Evolutionary conservation across 2,888 invertebrate genomes (phyloP).

Genomic region (Acronicta aceris): DNA sequence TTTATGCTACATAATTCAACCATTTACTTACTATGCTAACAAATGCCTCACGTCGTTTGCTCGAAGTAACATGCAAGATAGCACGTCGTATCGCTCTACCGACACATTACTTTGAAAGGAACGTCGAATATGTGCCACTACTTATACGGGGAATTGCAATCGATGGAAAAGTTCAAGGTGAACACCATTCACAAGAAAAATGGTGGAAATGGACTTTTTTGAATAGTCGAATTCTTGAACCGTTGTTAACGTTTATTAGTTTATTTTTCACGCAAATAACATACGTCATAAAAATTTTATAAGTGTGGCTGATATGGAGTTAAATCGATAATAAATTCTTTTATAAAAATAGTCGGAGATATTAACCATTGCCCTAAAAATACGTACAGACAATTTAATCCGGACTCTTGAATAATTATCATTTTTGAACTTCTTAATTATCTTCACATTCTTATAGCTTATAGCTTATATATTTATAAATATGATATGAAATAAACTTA

Average conservation of each 20-base stretch:
- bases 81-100: constrained; percentile 28
- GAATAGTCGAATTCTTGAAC: constrained; percentile 47
- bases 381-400: not conserved
- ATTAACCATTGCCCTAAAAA: not conserved
- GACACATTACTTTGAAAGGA: constrained; percentile 41
- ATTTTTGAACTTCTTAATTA: too few species aligned
- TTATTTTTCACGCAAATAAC: constrained; percentile 33
- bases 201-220: constrained; percentile 35
- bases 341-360: constrained; percentile 2
- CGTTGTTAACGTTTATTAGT: constrained; percentile 25
- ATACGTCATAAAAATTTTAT: constrained; percentile 15
- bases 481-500: too few species aligned
- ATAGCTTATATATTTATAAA: too few species aligned
- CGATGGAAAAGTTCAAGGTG: constrained; percentile 64
- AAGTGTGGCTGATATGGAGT: constrained; percentile 15
- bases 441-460: too few species aligned
- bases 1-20: constrained; percentile 23
- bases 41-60: constrained; percentile 15
- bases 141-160: constrained; percentile 59
- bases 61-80: constrained; percentile 38
- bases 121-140: constrained; percentile 46
- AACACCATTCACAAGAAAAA: constrained; percentile 50
- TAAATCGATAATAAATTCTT: constrained; percentile 8
- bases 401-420: too few species aligned
- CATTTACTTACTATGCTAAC: constrained; percentile 13